A percentile compares a stretch with the other conserved stretches of the same genome.
Conservation (phyloP, 2,113 vertebrate genomes). For the Gavialis gangeticus region DNA sequence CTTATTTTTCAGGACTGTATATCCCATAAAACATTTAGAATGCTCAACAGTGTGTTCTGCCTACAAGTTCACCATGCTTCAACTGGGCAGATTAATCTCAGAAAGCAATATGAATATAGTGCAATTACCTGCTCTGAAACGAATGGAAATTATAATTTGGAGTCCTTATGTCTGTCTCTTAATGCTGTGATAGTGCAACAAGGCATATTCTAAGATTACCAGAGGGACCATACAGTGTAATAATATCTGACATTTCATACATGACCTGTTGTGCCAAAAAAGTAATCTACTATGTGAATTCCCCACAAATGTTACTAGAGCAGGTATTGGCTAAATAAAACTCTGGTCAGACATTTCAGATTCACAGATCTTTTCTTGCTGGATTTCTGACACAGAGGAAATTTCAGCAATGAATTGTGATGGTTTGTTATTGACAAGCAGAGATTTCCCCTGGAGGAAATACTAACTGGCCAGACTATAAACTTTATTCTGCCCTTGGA, state of each 20-base stretch:
- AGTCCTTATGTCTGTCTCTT: background rate
- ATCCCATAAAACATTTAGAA: background rate
- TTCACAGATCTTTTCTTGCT: background rate
- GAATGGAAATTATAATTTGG: background rate
- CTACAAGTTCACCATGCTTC: background rate
- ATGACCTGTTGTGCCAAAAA: background rate
- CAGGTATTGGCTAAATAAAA: background rate
- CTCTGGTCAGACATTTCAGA: background rate
- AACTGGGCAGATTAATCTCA: background rate
- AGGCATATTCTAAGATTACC: background rate
- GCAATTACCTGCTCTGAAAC: background rate
- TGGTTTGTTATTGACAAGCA: background rate
- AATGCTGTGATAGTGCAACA: background rate
- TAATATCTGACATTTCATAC: background rate
- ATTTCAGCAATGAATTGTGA: background rate
- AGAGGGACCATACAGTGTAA: background rate
- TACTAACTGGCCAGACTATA: background rate
- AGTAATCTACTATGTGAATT: background rate
- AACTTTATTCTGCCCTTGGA: background rate
- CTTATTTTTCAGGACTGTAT: background rate
- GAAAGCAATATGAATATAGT: background rate
- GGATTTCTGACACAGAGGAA: background rate
- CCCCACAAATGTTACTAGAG: background rate
- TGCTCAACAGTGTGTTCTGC: background rate
- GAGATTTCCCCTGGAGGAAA: slow-evolving; percentile 3